Base-by-base conservation (phyloP, 23 tunicate genomes). In the Trididemnum nubilum region DNA sequence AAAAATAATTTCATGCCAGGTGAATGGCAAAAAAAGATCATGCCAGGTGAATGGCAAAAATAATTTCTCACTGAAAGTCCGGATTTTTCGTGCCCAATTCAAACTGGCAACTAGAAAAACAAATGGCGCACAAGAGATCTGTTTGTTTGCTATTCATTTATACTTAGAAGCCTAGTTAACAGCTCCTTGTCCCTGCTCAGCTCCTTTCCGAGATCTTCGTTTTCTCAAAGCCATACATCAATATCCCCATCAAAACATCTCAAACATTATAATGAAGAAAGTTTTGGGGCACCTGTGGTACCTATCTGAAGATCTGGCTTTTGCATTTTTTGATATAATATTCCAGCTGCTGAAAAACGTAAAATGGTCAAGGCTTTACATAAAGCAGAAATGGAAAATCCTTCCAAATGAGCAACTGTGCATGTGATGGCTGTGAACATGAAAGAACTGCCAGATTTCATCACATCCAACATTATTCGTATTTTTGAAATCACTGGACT, bases 41-140 rank as follows among this genome's bases (percentile, higher is more conserved):
- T 37, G 78, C 78, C 58, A 22, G 57, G 24, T 73, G 78, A 58
- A 73, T 73, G 58, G 57, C 78, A 73, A 73, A 73, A 39, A 26
- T 27, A 7, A 38, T 73, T 5, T 73, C 58, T 21, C 78, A 2
- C 5, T 73, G 26, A 73, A 73, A 73, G 9, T 73, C 26, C 39
- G 78, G 78, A 37, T 73, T 4, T 73, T 73, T 38, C 78, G 58
- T 2, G 2, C 28, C 21, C 78, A 73, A 26, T 73, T 73, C 78
- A 73, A 73, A 27, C 24, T 73, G 28, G 39, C 58, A 12, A 26
- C 22, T 21, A 38, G 25, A 39, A 58, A 73, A 73, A 27, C 5
- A 32, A 69, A 69, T 7, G 54, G 54, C 15, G 7, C 32, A n/a
- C 74, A 69, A 24, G 74, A 69, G 32, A 69, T 31, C 9, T 69